Percentiles rank a stretch among this genome's conserved stretches.
Evolutionary conservation across 2,888 invertebrate species (phyloP).

Genomic region (Cephus spinipes): DNA sequence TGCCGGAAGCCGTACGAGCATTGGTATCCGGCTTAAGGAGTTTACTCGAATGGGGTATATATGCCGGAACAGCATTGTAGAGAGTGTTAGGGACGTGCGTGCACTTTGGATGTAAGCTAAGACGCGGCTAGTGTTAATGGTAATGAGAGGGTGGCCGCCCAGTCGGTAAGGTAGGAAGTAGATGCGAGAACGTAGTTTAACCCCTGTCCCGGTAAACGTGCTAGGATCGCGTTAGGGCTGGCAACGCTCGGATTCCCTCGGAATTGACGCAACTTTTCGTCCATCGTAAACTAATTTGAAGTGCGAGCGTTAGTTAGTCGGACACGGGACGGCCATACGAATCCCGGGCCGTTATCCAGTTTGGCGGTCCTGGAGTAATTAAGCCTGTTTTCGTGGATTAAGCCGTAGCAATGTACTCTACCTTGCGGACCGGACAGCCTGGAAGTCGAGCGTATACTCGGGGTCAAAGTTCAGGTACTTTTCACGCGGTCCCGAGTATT

Average conservation of each 20-base stretch:
- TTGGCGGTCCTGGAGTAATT: constrained; percentile 54
- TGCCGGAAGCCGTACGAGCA: background rate
- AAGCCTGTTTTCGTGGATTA: constrained; percentile 59
- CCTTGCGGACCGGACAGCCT: background rate
- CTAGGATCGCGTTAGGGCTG: background rate
- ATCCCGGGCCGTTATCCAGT: constrained; percentile 53
- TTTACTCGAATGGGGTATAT: background rate
- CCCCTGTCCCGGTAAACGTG: background rate
- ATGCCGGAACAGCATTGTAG: background rate
- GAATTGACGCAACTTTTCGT: constrained; percentile 57
- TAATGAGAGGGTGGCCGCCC: background rate
- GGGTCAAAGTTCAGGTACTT: too few species aligned
- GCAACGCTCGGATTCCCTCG: constrained; percentile 37
- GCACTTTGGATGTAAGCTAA: background rate
- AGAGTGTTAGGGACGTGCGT: background rate
- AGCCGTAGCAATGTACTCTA: constrained; percentile 19
- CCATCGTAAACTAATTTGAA: constrained; percentile 62
- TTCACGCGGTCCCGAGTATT: too few species aligned
- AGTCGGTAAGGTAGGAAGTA: background rate
- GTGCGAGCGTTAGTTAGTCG: constrained; percentile 55
- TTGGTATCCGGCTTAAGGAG: background rate
- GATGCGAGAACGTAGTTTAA: background rate
- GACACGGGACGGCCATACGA: constrained; percentile 59
- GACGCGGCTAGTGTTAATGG: background rate
- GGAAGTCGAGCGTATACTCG: too few species aligned